Base-by-base conservation (phyloP, 2,113 vertebrate species). In the Oryzias javanicus region DNA sequence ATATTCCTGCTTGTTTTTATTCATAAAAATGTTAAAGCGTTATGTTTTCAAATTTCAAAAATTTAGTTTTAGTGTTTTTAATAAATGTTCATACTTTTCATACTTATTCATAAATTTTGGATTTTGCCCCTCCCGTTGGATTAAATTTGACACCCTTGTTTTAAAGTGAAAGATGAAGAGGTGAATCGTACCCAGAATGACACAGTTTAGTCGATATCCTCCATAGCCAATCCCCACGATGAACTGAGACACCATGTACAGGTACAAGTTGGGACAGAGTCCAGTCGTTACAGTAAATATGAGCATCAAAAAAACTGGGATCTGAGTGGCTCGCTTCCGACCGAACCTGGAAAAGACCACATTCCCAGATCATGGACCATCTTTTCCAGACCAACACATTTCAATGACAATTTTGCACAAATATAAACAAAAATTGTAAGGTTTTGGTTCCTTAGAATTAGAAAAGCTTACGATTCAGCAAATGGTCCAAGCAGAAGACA, bases 401-500 rank as follows among this genome's bases (percentile, higher is more conserved):
- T 35, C 17, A 18, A 10, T 35, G 16, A 40, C 35, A 18, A 13
- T 53, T n/a, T 40, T 16, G 17, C 4, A 8, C 4, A 29, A 40
- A 18, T 4, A 27, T 17, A 15, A 50, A 4, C 4, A 1, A 14
- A 25, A 15, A 17, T 35, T 12, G 8, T 35, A 12, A 35, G 8
- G 2, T 35, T 35, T 12, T 35, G 10, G 3, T 2, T 3, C 2
- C 10, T 35, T 13, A 12, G 12, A 35, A 18, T 47, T 7, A 16
- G 6, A 3, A n/a, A 17, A 4, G 74, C 87, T 81, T 67, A 89
- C 84, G 83, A 87, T 60, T 89, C 85, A 64, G 83, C 82, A 49
- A 89, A 85, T 44, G 87, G 87, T 80, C 86, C 87, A 67, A 90
- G 86, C 51, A 88, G 50, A 2, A 90, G 72, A 20, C 67, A 87